Conservation (phyloP, 2,888 invertebrate species). For the Theretra japonica region DNA sequence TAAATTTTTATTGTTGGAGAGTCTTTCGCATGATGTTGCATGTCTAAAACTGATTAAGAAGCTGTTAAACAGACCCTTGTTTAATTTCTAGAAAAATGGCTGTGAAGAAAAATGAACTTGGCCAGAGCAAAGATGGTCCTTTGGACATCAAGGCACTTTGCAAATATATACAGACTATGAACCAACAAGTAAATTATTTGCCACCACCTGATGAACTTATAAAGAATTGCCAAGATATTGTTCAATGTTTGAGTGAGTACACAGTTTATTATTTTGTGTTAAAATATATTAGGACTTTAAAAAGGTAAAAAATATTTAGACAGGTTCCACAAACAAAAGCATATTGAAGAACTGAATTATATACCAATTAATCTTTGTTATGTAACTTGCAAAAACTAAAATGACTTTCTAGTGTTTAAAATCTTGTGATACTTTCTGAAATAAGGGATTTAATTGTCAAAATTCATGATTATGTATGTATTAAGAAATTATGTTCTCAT, state of each 20-base stretch:
- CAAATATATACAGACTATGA: slow-evolving; percentile 79
- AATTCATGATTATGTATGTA: no score
- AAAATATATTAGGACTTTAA: background rate
- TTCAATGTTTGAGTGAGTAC: slow-evolving; percentile 77
- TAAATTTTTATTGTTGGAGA: no score
- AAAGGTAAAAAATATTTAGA: background rate
- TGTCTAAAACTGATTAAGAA: no score
- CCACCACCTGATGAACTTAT: slow-evolving; percentile 70
- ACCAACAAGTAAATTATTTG: slow-evolving; percentile 72
- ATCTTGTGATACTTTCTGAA: no score
- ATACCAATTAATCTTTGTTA: no score
- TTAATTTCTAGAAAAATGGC: slow-evolving; percentile 70
- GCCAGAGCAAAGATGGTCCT: slow-evolving; percentile 74
- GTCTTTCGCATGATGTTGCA: no score
- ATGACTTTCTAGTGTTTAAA: no score
- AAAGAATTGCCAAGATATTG: slow-evolving; percentile 80
- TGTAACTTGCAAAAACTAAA: no score
- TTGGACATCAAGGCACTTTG: slow-evolving; percentile 68
- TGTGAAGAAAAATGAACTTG: slow-evolving; percentile 84
- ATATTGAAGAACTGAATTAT: no score
- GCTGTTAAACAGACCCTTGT: background rate
- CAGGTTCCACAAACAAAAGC: background rate
- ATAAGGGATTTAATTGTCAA: no score
- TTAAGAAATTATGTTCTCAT: no score
- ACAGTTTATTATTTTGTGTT: background rate